Percentiles rank a stretch among this genome's conserved stretches.
Evolutionary conservation across 2,888 invertebrate genomes (phyloP).

Genomic region (Euproctis similis): DNA sequence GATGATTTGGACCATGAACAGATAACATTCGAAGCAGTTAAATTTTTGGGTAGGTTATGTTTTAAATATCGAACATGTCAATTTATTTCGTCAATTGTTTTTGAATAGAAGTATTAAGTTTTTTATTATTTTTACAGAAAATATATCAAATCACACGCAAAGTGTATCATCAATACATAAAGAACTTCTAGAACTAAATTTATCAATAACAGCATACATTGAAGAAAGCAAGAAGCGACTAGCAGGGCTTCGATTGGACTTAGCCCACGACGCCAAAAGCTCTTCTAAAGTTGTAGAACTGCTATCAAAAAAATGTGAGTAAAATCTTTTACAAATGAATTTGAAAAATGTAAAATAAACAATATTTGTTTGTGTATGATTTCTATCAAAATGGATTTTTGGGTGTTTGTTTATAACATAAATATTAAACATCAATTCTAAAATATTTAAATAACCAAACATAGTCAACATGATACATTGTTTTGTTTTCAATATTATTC

Average conservation of each 20-base stretch:
- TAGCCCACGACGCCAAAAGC: conserved; percentile 50
- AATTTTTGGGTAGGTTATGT: conserved; percentile 65
- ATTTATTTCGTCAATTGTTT: conserved; percentile 56
- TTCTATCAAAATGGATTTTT: no score
- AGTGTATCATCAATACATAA: conserved; percentile 52
- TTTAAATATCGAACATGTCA: conserved; percentile 48
- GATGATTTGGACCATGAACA: conserved; percentile 57
- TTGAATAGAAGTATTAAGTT: conserved; percentile 6
- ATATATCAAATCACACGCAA: conserved; percentile 48
- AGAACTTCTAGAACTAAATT: conserved; percentile 64
- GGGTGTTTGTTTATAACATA: no score
- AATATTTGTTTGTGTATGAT: no score
- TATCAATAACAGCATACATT: conserved; percentile 58
- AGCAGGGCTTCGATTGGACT: conserved; percentile 39
- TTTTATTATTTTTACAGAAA: conserved; percentile 38
- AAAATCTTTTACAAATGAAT: no score
- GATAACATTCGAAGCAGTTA: conserved; percentile 52
- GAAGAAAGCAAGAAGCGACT: conserved; percentile 57
- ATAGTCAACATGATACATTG: no score
- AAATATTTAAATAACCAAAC: no score
- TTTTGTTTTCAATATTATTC: no score
- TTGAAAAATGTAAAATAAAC: no score
- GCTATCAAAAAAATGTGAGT: conserved; percentile 34
- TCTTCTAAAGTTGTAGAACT: conserved; percentile 57
- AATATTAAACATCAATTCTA: no score